Percentiles rank a stretch among this genome's conserved stretches.
Evolutionary conservation across 2,888 invertebrate genomes (phyloP).

Genomic region (Allolobophora icterica): DNA sequence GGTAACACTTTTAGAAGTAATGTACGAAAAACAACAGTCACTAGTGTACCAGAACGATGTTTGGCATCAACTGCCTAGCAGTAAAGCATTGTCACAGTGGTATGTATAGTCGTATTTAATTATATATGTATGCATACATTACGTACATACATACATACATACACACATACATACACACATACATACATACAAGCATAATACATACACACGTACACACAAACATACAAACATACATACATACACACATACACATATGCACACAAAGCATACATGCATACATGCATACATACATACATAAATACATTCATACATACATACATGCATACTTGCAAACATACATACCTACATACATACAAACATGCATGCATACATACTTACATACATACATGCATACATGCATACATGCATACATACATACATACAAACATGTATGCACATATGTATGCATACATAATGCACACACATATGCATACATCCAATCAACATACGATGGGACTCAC

Average conservation of each 20-base stretch:
- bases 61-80: too few species aligned
- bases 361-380: conserved; percentile 29
- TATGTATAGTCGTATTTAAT: too few species aligned
- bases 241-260: conserved; percentile 28
- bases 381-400: conserved; percentile 30
- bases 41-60: neutral
- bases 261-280: conserved; percentile 7
- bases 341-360: conserved; percentile 28
- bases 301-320: conserved; percentile 22
- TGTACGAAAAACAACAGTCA: neutral
- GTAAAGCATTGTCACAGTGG: too few species aligned
- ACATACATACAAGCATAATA: conserved; percentile 31
- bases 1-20: neutral
- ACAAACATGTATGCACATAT: conserved; percentile 30
- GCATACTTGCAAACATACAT: conserved; percentile 17
- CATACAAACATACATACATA: neutral
- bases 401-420: conserved; percentile 34
- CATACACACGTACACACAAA: neutral
- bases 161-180: conserved; percentile 31
- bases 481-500: neutral
- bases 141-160: conserved; percentile 26
- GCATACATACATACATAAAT: neutral
- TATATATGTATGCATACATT: too few species aligned
- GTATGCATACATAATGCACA: conserved; percentile 37
- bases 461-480: conserved; percentile 39